Percentiles rank a stretch among this genome's conserved stretches.
Evolutionary conservation across 2,797 vertebrate species (phyloP).

Genomic region (Mallotus villosus): DNA sequence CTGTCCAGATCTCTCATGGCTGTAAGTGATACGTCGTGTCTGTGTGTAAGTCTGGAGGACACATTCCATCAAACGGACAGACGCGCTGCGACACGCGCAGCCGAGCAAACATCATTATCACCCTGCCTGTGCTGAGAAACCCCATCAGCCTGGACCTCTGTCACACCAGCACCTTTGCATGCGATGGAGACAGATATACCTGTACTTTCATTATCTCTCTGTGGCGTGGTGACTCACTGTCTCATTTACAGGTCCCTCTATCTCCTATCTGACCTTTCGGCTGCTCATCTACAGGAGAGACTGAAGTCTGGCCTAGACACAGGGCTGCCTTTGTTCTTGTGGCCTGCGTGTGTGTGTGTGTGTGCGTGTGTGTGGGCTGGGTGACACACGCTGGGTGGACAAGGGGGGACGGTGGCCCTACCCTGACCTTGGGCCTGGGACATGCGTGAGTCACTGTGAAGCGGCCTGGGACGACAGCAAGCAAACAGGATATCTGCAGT

Average conservation of each 20-base stretch:
- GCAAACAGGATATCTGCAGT: background rate
- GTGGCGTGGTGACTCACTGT: background rate
- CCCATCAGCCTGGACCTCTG: background rate
- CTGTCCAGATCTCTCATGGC: background rate
- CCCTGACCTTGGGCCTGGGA: background rate
- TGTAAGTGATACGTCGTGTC: background rate
- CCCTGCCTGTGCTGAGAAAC: background rate
- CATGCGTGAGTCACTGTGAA: background rate
- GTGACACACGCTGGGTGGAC: background rate
- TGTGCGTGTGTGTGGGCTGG: constrained; percentile 24
- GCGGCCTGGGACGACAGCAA: background rate
- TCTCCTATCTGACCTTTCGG: constrained; percentile 28
- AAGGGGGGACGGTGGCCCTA: background rate
- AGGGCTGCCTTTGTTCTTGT: background rate
- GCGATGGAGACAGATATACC: background rate
- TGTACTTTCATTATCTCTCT: background rate
- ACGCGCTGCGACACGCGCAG: background rate
- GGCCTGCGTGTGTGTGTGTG: constrained; percentile 33
- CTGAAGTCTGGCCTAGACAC: background rate
- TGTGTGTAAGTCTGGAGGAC: background rate
- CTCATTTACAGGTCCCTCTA: constrained; percentile 13
- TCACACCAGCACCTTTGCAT: background rate
- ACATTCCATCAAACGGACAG: background rate
- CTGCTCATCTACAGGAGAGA: background rate
- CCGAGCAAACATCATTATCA: background rate